Evolutionary conservation across 2,888 invertebrate genomes (phyloP).

Genomic region (Scaptomyza cyrtandrae): DNA sequence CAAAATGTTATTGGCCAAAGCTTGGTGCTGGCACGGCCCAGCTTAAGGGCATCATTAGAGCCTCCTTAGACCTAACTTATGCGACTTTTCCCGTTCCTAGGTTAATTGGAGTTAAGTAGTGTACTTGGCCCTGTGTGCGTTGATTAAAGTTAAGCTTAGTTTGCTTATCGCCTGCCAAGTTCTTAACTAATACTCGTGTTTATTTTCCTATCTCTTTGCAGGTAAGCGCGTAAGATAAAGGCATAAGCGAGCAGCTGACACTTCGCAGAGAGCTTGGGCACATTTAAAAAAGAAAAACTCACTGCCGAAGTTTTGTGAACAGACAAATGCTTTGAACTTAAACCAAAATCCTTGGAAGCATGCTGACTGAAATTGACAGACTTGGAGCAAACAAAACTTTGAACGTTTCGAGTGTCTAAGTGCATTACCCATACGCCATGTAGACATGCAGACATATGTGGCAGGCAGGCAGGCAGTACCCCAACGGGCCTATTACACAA

Average conservation of each 20-base stretch:
- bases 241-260: background rate
- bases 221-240: conserved; percentile 33
- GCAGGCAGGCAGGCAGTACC: conserved; percentile 33
- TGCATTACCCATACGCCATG: conserved; percentile 68
- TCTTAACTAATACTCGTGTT: conserved; percentile 13
- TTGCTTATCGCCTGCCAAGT: conserved; percentile 1
- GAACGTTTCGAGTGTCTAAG: conserved; percentile 49
- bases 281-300: conserved; percentile 8
- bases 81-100: conserved; percentile 11
- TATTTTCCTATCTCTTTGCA: conserved; percentile 25
- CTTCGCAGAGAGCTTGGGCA: conserved; percentile 1
- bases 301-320: conserved; percentile 16
- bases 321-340: conserved; percentile 41
- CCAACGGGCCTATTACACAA: conserved; percentile 67
- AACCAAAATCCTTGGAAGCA: conserved; percentile 29
- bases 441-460: conserved; percentile 16
- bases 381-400: conserved; percentile 58
- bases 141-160: conserved; percentile 25
- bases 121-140: background rate
- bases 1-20: conserved; percentile 53
- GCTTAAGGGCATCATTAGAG: conserved; percentile 65
- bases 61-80: conserved; percentile 60
- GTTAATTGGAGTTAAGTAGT: conserved; percentile 43
- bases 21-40: no score
- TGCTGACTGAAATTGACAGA: conserved; percentile 58